These are phyloP conservation scores for Zapornia atra DNA, from an alignment of 2,113 vertebrate species.

Conservation along the genomic window DNA sequence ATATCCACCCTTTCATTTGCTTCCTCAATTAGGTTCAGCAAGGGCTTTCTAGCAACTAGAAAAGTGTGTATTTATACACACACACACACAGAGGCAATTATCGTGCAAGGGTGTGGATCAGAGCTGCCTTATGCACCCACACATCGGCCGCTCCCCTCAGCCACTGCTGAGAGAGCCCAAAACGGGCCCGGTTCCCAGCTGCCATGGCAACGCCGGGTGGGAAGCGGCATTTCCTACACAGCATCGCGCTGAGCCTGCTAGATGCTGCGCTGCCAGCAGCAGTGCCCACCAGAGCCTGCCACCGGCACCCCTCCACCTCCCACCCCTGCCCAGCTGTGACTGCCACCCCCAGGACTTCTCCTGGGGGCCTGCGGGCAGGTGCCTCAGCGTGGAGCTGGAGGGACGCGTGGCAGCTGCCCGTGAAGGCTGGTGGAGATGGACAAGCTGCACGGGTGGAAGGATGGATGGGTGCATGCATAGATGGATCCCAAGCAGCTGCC, in stretches of 20 bases:
- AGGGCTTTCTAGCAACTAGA: background rate
- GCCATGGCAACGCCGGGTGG: conserved; percentile 1
- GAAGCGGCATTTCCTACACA: conserved; percentile 28
- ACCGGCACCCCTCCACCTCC: background rate
- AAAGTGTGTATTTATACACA: background rate
- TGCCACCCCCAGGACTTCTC: rapidly evolving
- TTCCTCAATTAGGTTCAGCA: background rate
- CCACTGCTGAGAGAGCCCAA: background rate
- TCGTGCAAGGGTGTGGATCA: background rate
- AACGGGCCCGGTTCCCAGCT: background rate
- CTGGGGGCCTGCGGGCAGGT: rapidly evolving
- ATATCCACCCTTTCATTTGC: background rate
- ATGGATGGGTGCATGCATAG: background rate
- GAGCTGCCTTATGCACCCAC: conserved; percentile 29
- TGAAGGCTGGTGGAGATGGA: background rate
- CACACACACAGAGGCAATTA: rapidly evolving
- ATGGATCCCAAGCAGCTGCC: background rate
- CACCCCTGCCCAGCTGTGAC: background rate
- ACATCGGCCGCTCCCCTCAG: conserved; percentile 21
- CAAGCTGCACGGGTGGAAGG: background rate
- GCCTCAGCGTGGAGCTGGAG: rapidly evolving
- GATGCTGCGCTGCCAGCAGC: background rate
- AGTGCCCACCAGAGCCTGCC: no score
- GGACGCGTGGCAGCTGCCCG: rapidly evolving
- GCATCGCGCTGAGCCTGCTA: background rate